Evolutionary conservation across 2,888 invertebrate species (phyloP), one percentile per base, ranked within the genome.

Genomic region (Catocala nupta): DNA sequence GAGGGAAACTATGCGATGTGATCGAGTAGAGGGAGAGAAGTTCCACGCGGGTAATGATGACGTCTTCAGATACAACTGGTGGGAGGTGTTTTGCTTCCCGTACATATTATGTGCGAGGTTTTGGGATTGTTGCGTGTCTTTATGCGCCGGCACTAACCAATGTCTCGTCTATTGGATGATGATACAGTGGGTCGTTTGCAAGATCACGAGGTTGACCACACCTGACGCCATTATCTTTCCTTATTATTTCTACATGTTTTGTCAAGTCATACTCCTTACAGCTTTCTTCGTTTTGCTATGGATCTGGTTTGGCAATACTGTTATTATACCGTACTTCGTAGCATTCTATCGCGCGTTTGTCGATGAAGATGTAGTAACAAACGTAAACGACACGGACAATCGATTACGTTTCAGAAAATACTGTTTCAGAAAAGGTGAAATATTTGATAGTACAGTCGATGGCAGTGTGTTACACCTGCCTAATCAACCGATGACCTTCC

Each of bases 211-310:
- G 65, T 48, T 88, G 1, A 89, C 88, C 0, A 87, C 89, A 0
- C 90, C 90, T 1, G 86, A 91, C 33, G 87, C 92, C 0, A 85
- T 93, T 0, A 80, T 91, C 34, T 92, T 90, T 44, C 92, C 93
- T 0, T 93, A 93, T 56, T 92, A 88, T 62, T 92, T 93, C 59
- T 91, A 92, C 54, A 81, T 92, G 75, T 91, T 90, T 63, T 88
- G 88, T 61, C 93, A 92, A 86, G 88, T 93, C 1, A 78, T 91
- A 54, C 59, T 89, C 16, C 57, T 92, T 9, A 86, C 90, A 1
- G 0, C 75, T 9, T 68, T 88, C 5, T 88, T 92, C 45, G 45
- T 71, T 8, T 9, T 86, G 0, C 0, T 92, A 0, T 93, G 92
- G 91, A 44, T 77, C 5, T 84, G 77, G 69, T 77, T 90, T n/a